phyloP scores from a whole-genome alignment of 2,888 invertebrate species.

The Drosophila paranaensis region DNA sequence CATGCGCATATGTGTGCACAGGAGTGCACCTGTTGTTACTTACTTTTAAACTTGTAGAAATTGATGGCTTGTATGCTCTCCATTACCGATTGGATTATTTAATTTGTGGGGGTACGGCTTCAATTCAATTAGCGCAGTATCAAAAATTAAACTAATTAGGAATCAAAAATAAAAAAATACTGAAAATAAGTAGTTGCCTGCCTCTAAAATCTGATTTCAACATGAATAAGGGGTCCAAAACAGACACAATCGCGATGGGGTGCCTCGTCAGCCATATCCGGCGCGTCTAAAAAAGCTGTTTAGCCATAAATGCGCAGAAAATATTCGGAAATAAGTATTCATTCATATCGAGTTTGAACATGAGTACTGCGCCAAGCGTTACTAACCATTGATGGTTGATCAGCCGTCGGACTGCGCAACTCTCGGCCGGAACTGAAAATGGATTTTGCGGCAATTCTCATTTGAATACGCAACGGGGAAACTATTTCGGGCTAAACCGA shows the following conservation, averaged over 20 bases:
- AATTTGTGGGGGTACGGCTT: no score
- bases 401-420: conserved; percentile 24
- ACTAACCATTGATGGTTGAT: conserved; percentile 40
- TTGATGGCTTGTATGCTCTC: no score
- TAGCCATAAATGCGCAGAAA: conserved; percentile 66
- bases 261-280: conserved; percentile 58
- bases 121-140: background rate
- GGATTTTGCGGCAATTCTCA: conserved; percentile 66
- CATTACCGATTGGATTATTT: no score
- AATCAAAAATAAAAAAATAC: background rate
- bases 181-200: background rate
- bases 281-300: conserved; percentile 39
- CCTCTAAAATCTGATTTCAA: background rate
- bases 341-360: conserved; percentile 47
- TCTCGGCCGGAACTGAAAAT: conserved; percentile 66
- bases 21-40: no score
- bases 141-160: background rate
- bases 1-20: no score
- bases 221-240: conserved; percentile 4
- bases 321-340: conserved; percentile 73
- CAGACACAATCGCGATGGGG: conserved; percentile 43
- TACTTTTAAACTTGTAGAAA: no score
- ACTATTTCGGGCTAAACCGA: conserved; percentile 5
- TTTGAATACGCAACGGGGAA: conserved; percentile 67
- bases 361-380: conserved; percentile 11